phyloP scores from a whole-genome alignment of 2,113 vertebrate species.

The Stigmatopora nigra region DNA sequence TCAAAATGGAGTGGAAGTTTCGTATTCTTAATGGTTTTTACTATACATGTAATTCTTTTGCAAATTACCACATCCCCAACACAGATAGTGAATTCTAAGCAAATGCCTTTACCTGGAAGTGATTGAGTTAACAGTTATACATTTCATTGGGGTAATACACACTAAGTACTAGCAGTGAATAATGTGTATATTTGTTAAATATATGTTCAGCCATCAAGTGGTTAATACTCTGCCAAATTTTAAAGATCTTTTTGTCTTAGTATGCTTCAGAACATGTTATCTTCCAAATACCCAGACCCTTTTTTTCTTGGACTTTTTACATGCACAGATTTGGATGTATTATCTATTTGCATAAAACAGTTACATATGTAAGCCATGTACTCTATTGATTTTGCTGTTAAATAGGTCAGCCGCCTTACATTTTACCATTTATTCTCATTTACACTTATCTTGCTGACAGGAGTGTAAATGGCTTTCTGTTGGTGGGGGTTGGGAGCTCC shows the following conservation, averaged over 20 bases:
- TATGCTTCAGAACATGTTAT: conserved; percentile 42
- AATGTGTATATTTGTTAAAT: too few species aligned
- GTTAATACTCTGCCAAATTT: background rate
- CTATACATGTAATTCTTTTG: too few species aligned
- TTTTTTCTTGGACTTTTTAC: conserved; percentile 24
- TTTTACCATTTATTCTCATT: conserved; percentile 44
- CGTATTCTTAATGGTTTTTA: background rate
- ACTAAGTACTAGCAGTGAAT: too few species aligned
- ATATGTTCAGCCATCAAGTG: background rate
- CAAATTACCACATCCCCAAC: too few species aligned
- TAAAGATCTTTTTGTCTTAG: background rate
- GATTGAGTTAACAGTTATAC: too few species aligned
- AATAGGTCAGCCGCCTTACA: conserved; percentile 32
- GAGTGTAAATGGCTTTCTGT: conserved; percentile 61
- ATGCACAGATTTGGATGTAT: conserved; percentile 8
- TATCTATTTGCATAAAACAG: conserved; percentile 4
- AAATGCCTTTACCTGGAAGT: too few species aligned
- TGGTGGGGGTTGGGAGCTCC: conserved; percentile 39
- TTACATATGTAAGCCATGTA: background rate
- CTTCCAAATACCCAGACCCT: conserved; percentile 43
- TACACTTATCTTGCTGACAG: conserved; percentile 53
- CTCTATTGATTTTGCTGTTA: background rate
- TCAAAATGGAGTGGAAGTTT: too few species aligned
- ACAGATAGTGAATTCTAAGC: too few species aligned
- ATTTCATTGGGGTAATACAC: too few species aligned